Evolutionary conservation across 2,888 invertebrate genomes (phyloP), one percentile per base, ranked within the genome.

Genomic region (Ceraclea dissimilis): DNA sequence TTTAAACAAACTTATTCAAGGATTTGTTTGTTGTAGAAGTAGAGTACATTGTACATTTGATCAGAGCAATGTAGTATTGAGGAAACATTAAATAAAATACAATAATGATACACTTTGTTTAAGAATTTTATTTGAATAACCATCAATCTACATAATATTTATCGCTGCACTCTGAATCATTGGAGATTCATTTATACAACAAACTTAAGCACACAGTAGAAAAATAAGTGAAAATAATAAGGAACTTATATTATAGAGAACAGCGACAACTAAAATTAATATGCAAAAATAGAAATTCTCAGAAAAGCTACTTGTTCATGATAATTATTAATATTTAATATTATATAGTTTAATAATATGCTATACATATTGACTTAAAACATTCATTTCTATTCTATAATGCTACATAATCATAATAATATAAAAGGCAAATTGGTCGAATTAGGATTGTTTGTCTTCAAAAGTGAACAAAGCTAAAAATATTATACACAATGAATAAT

Each of bases 341-440:
- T 13, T 39, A 39, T 39, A 16, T 39, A 39, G 13, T 71, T 71
- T n/a, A n/a, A 74, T 73, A 70, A 69, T 71, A 71, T 71, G 72
- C 72, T 72, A 73, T 72, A 76, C 74, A 76, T 74, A 74, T 75
- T 73, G 64, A 66, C 74, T 69, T 69, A 71, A 71, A 73, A 16
- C 75, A 68, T 39, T 13, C 4, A 8, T 39, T 8, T n/a, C 39
- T 39, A 39, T 39, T 39, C 39, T 39, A 69, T 70, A 71, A 74
- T 69, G 75, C 76, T 75, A 75, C 76, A 75, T 72, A 76, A 76
- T 56, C 26, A 53, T 76, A 75, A 60, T 76, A 75, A 60, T 62
- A 62, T 70, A 71, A 71, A 76, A 77, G 77, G 77, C 76, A 74
- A 71, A 74, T 78, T 78, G 78, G 78, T 78, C 78, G 75, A 73